Conservation (phyloP, 2,888 invertebrate species). For the Zelleria hepariella region DNA sequence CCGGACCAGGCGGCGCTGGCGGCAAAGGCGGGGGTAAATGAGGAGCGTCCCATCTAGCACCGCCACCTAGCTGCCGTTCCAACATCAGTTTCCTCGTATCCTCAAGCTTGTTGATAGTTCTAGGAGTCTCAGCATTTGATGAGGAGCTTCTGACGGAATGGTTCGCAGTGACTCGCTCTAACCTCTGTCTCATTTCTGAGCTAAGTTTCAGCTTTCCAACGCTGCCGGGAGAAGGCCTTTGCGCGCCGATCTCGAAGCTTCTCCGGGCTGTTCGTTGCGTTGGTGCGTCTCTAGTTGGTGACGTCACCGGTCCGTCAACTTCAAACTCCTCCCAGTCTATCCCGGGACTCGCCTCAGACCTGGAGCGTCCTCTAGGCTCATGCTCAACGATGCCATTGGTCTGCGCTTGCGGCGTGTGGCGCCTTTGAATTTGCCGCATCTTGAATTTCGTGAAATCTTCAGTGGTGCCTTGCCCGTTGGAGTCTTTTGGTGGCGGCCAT, state of each 20-base stretch:
- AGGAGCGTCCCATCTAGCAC: constrained; percentile 74
- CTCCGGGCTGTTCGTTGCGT: constrained; percentile 62
- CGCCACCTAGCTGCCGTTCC: constrained; percentile 86
- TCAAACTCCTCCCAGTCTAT: constrained; percentile 92
- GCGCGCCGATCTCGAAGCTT: constrained; percentile 86
- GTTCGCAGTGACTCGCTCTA: constrained; percentile 91
- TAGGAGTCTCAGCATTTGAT: constrained; percentile 77
- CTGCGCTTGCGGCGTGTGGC: constrained; percentile 81
- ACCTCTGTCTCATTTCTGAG: constrained; percentile 90
- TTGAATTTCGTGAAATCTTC: constrained; percentile 92
- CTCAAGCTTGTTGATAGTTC: constrained; percentile 85
- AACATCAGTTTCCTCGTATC: constrained; percentile 88
- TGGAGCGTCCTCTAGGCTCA: constrained; percentile 53
- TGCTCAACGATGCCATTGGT: constrained; percentile 47
- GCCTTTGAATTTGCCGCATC: constrained; percentile 84
- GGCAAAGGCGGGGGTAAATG: constrained; percentile 76
- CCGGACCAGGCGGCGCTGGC: constrained; percentile 73
- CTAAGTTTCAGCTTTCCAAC: constrained; percentile 92
- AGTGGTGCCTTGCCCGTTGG: constrained; percentile 76
- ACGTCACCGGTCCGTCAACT: constrained; percentile 69
- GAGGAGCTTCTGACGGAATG: constrained; percentile 87
- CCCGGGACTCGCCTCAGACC: constrained; percentile 63
- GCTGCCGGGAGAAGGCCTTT: constrained; percentile 86
- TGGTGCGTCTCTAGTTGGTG: constrained; percentile 54
- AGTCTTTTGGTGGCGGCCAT: constrained; percentile 91